Base-by-base conservation (phyloP, 92 coral and sea anemone species). In the Meandrina meandrites region DNA sequence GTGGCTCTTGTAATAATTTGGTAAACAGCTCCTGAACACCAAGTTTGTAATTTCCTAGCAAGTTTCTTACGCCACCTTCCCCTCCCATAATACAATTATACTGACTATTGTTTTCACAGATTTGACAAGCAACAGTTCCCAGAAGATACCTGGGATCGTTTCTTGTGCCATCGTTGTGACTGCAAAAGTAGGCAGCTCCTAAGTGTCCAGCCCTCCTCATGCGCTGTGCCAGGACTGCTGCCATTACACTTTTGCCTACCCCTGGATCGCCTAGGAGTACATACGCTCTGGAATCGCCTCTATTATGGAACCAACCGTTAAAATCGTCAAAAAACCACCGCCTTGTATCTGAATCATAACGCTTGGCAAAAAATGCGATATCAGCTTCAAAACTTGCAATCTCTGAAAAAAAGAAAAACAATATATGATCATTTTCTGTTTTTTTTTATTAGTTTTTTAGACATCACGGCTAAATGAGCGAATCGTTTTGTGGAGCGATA, bases 251-350 rank as follows among this genome's bases (percentile, higher is more conserved):
- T 42, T 90, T 90, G 17, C 93, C 93, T 15, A 90, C 73, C n/a
- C 88, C 93, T 36, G 93, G 85, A 83, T 90, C 90, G 31, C 93
- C 93, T 50, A 87, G 77, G 42, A 90, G 86, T 5, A 90, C 78
- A 32, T 81, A 90, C 1, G 90, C 90, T 66, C 90, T 48, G 34
- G 90, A 82, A 16, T 87, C 81, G 69, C 83, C 66, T n/a, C 68
- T 80, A 22, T 77, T 47, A 53, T 19, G 54, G 84, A 86, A 90
- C 92, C 92, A 90, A 1, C n/a, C 42, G 48, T 66, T 62, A 58
- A 90, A 90, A 66, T 86, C 92, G 0, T 86, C 75, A 56, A 90
- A 68, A 42, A 90, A 64, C 92, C 92, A 90, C 32, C 81, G 83
- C 35, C 92, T 78, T 48, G 92, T 90, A 11, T 22, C 62, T 56